Evolutionary conservation across 2,113 vertebrate species (phyloP).

Genomic region (Halichoerus grypus): DNA sequence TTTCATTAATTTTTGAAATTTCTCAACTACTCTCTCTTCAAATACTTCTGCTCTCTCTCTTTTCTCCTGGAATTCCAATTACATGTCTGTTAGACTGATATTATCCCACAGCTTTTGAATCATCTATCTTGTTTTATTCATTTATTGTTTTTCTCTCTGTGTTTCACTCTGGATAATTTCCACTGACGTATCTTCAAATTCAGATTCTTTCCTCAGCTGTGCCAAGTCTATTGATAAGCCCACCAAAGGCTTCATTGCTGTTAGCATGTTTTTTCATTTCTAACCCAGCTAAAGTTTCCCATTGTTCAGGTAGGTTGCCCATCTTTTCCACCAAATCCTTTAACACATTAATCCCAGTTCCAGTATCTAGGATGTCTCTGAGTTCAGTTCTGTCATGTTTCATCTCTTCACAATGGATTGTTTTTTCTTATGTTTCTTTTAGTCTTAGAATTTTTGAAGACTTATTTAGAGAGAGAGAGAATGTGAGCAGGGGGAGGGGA

Average conservation of each 20-base stretch:
- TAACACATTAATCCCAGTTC: not conserved
- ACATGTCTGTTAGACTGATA: not conserved
- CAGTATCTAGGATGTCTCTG: not conserved
- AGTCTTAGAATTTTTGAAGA: not conserved
- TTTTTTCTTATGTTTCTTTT: not conserved
- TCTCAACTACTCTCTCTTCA: not conserved
- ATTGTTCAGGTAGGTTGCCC: not conserved
- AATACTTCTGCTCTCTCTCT: not conserved
- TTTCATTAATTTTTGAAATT: not conserved
- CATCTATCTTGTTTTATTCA: not conserved
- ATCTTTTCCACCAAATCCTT: constrained; percentile 10
- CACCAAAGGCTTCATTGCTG: not conserved
- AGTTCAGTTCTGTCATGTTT: not conserved
- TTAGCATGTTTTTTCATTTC: not conserved
- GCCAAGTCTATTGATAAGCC: not conserved
- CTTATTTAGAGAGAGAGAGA: not conserved
- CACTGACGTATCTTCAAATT: not conserved
- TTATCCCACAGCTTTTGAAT: not conserved
- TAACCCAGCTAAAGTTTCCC: not conserved
- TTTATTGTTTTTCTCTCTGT: not conserved
- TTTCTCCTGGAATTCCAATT: not conserved
- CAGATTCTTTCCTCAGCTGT: not conserved
- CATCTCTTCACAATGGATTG: not conserved
- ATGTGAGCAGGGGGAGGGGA: not conserved
- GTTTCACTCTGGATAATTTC: not conserved